phyloP scores from a whole-genome alignment of 2,113 vertebrate species.

The Chloropsis hardwickii region DNA sequence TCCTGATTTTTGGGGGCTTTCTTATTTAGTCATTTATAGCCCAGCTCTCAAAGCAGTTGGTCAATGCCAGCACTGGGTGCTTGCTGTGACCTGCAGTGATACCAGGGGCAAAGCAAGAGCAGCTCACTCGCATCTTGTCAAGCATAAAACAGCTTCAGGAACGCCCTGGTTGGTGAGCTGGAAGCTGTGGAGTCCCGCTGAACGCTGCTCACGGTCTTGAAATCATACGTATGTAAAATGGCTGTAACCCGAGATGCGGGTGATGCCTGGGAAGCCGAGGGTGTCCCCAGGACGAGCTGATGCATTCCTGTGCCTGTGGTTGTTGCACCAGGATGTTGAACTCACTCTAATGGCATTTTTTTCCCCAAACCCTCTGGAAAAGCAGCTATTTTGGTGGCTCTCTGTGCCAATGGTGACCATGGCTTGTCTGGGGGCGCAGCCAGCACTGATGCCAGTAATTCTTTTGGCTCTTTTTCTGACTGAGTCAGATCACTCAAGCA shows the following conservation, averaged over 20 bases:
- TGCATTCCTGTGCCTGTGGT: background rate
- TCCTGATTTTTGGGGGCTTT: background rate
- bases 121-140: background rate
- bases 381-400: background rate
- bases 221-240: rapidly evolving
- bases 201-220: background rate
- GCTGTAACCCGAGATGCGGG: background rate
- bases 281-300: background rate
- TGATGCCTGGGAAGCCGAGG: background rate
- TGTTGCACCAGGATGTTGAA: background rate
- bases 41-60: background rate
- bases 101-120: background rate
- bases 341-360: background rate
- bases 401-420: background rate
- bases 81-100: background rate
- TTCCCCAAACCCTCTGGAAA: background rate
- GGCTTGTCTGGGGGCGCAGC: background rate
- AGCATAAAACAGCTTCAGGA: background rate
- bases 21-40: background rate
- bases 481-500: constrained; percentile 6
- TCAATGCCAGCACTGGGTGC: background rate
- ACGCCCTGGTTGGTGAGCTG: background rate
- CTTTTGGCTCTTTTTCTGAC: constrained; percentile 23
- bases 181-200: background rate
- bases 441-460: background rate